Conservation (phyloP, 2,113 vertebrate genomes). For the Euleptes europaea region DNA sequence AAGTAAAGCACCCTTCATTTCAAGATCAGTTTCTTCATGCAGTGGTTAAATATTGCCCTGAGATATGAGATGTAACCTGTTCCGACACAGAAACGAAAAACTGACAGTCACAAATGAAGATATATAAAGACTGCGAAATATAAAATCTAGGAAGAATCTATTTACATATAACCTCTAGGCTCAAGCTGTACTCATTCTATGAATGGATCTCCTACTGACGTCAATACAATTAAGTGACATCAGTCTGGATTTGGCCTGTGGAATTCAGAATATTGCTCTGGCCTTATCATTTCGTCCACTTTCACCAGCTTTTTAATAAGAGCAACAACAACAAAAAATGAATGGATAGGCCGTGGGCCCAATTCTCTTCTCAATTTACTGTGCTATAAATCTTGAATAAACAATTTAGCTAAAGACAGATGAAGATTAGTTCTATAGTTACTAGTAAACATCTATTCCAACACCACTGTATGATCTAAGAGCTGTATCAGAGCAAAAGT, state of each 20-base stretch:
- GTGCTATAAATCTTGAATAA: rapidly evolving
- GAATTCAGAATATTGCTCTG: conserved; percentile 3
- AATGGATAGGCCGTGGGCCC: neutral
- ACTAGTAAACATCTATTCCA: neutral
- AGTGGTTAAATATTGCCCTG: conserved; percentile 3
- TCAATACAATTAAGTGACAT: conserved; percentile 57
- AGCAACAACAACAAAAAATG: neutral
- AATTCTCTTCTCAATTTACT: neutral
- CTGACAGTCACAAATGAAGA: conserved; percentile 15
- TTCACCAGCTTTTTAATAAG: neutral
- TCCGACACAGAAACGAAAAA: conserved; percentile 13
- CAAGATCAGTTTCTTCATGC: neutral
- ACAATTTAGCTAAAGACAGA: rapidly evolving
- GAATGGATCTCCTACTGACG: conserved; percentile 39
- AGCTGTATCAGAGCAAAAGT: neutral
- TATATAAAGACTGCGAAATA: neutral
- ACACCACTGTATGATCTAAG: neutral
- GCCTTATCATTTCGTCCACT: conserved; percentile 33
- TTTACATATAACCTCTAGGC: conserved; percentile 29
- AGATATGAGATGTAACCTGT: conserved; percentile 19
- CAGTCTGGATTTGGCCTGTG: conserved; percentile 26
- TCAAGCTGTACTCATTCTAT: neutral
- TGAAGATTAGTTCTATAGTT: too few species aligned
- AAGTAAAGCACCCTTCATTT: conserved; percentile 36
- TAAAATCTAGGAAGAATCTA: conserved; percentile 12